Evolutionary conservation across 2,888 invertebrate genomes (phyloP).

Genomic region (Malachius bipustulatus): DNA sequence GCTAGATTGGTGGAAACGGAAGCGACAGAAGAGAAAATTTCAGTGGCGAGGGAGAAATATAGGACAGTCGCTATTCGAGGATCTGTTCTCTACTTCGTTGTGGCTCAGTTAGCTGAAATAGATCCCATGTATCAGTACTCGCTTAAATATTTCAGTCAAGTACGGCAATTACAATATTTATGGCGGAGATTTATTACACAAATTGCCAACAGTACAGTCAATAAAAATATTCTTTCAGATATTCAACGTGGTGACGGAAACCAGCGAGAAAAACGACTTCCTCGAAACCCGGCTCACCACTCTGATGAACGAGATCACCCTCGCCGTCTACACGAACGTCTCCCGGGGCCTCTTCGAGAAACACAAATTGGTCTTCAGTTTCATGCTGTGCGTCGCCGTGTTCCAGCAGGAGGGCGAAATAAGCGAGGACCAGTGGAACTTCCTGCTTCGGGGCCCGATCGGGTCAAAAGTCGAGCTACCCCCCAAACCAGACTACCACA

Average conservation of each 20-base stretch:
- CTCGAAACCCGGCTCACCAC: slow-evolving; percentile 56
- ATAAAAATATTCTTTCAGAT: slow-evolving; percentile 42
- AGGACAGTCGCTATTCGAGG: slow-evolving; percentile 77
- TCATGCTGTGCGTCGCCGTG: slow-evolving; percentile 69
- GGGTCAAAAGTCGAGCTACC: slow-evolving; percentile 40
- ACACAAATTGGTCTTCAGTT: slow-evolving; percentile 81
- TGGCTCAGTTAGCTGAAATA: slow-evolving; percentile 76
- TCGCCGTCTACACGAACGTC: slow-evolving; percentile 74
- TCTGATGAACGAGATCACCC: slow-evolving; percentile 64
- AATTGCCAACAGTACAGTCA: not conserved
- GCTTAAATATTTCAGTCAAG: slow-evolving; percentile 74
- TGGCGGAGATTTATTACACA: slow-evolving; percentile 6
- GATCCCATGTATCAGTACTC: slow-evolving; percentile 97
- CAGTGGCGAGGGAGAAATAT: slow-evolving; percentile 76
- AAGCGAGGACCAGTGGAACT: slow-evolving; percentile 57
- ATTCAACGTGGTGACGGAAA: slow-evolving; percentile 69
- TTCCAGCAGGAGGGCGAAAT: slow-evolving; percentile 52
- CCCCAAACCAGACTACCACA: slow-evolving; percentile 48
- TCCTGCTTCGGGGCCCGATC: slow-evolving; percentile 58
- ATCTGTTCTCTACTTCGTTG: slow-evolving; percentile 82
- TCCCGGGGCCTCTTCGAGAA: slow-evolving; percentile 83
- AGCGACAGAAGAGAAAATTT: slow-evolving; percentile 76
- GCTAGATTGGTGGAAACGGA: slow-evolving; percentile 78
- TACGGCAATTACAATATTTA: no score
- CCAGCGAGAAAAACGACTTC: slow-evolving; percentile 54